A percentile compares a stretch with the other conserved stretches of the same genome.
These are phyloP conservation scores for Poecile montanus DNA, from an alignment of 2,797 vertebrate species.

Conservation along the genomic window DNA sequence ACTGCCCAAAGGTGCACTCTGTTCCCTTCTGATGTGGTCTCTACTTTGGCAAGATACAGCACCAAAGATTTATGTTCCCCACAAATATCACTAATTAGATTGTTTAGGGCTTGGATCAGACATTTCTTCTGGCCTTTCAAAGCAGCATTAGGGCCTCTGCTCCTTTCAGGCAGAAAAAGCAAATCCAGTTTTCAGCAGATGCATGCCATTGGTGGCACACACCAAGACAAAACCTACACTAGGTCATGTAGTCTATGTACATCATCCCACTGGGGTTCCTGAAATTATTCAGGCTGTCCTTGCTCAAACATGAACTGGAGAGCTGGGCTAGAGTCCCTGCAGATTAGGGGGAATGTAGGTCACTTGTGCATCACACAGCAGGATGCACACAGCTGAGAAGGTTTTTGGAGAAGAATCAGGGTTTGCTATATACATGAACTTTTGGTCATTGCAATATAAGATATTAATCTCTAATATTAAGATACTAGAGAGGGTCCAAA, in stretches of 20 bases:
- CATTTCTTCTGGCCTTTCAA: background rate
- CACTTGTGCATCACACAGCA: accelerated
- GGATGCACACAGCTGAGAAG: background rate
- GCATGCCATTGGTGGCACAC: background rate
- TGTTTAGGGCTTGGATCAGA: background rate
- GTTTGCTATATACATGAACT: background rate
- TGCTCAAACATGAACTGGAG: background rate
- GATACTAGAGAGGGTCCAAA: background rate
- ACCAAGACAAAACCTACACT: background rate
- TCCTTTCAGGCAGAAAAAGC: background rate
- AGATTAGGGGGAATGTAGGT: background rate
- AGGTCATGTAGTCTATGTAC: background rate
- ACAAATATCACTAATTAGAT: background rate
- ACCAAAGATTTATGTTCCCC: background rate
- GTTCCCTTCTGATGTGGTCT: background rate
- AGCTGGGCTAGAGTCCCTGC: background rate
- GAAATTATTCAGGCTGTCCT: background rate
- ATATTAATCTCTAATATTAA: background rate
- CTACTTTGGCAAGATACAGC: background rate
- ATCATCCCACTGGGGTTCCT: background rate
- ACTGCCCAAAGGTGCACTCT: background rate
- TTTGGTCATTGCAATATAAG: background rate
- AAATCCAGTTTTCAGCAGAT: background rate
- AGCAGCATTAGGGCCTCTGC: background rate
- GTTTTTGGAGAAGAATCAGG: background rate